phyloP scores from a whole-genome alignment of 2,888 invertebrate genomes.

The Hydropsyche betteni region DNA sequence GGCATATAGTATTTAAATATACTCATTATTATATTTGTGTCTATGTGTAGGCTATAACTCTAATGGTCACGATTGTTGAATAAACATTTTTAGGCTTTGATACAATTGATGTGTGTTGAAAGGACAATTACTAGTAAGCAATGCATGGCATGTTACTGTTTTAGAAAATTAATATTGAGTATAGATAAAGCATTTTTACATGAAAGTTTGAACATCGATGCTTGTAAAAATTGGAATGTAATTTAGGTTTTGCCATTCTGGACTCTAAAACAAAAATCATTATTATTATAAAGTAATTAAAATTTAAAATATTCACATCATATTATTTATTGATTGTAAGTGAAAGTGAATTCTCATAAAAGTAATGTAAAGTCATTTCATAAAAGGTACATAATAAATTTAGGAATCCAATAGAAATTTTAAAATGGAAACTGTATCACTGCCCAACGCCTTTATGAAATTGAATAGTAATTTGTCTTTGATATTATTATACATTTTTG shows the following conservation, averaged over 20 bases:
- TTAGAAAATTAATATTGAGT: conserved; percentile 24
- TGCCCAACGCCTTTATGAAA: conserved; percentile 24
- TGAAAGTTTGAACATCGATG: no score
- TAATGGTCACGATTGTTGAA: conserved; percentile 18
- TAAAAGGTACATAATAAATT: no score
- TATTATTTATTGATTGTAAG: no score
- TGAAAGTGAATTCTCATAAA: no score
- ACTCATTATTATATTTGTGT: conserved; percentile 30
- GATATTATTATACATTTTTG: conserved; percentile 25
- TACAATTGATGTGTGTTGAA: conserved; percentile 8
- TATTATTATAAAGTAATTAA: no score
- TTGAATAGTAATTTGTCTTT: conserved; percentile 24
- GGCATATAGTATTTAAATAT: conserved; percentile 20
- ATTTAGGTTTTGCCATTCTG: no score
- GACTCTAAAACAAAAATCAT: no score
- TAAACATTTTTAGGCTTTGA: conserved; percentile 23
- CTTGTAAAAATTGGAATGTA: no score
- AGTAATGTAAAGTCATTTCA: no score
- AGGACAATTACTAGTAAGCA: conserved; percentile 18
- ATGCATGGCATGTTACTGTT: conserved; percentile 28
- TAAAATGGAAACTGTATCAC: conserved; percentile 10
- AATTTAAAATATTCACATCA: no score
- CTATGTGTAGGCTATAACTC: conserved; percentile 19
- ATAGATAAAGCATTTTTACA: neutral
- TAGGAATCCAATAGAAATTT: no score